These are phyloP conservation scores for Lithophane ornitopus DNA, from an alignment of 2,888 invertebrate species.

Conservation along the genomic window DNA sequence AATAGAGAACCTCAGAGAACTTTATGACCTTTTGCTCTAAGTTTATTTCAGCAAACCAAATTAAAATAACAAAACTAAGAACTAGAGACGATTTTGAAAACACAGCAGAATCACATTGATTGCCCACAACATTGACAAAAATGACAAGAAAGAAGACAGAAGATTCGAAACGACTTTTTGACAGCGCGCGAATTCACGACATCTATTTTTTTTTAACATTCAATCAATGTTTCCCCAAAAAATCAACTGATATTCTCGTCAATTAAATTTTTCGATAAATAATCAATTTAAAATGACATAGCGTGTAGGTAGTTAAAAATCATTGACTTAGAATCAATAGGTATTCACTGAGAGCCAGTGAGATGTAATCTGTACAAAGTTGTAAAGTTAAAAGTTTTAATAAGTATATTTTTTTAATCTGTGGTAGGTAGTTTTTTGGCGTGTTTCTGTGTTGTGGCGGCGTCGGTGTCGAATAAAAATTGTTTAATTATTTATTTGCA, in stretches of 20 bases:
- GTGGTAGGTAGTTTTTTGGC: slow-evolving; percentile 14
- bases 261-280: no score
- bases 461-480: slow-evolving; percentile 5
- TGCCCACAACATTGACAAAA: background rate
- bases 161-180: slow-evolving; percentile 5
- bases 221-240: no score
- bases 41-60: background rate
- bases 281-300: no score
- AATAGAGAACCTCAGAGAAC: background rate
- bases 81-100: slow-evolving; percentile 17
- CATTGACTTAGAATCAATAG: no score
- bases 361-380: background rate
- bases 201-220: no score
- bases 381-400: no score
- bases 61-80: background rate
- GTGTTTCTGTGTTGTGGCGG: slow-evolving; percentile 23
- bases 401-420: no score
- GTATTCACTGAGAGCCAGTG: no score
- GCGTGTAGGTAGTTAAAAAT: no score
- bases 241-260: no score
- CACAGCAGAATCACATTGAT: slow-evolving; percentile 6
- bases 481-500: slow-evolving; percentile 11
- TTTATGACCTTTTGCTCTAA: background rate
- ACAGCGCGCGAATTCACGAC: slow-evolving; percentile 55
- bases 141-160: no score